Percentiles rank a stretch among this genome's conserved stretches.
Evolutionary conservation across 2,797 vertebrate species (phyloP).

Genomic region (Sternarchorhynchus goeldii): DNA sequence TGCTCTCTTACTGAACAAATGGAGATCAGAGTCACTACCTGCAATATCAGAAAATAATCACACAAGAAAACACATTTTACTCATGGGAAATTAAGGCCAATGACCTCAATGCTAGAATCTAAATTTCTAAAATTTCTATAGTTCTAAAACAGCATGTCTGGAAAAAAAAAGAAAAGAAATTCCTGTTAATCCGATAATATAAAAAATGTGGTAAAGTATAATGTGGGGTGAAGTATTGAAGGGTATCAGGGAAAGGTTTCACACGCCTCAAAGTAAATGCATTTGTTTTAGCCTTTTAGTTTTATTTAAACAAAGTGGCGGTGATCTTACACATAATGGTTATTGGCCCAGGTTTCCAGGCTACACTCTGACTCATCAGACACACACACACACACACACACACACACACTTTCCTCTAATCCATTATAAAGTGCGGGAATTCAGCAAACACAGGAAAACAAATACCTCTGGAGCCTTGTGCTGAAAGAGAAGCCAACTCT

Average conservation of each 20-base stretch:
- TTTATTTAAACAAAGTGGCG: neutral
- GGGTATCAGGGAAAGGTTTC: neutral
- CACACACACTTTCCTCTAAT: constrained; percentile 63
- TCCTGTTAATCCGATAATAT: too few species aligned
- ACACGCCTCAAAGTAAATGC: neutral
- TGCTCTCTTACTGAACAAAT: too few species aligned
- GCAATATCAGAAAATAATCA: too few species aligned
- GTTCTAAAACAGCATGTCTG: too few species aligned
- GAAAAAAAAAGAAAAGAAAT: too few species aligned
- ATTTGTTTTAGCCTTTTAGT: neutral
- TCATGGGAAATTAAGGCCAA: too few species aligned
- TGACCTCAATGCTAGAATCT: too few species aligned
- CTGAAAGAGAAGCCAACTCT: constrained; percentile 73
- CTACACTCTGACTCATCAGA: constrained; percentile 39
- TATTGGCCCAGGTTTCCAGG: constrained; percentile 6
- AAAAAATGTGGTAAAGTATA: too few species aligned
- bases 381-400: constrained; percentile 23
- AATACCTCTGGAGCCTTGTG: constrained; percentile 68
- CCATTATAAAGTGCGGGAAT: constrained; percentile 71
- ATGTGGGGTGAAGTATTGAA: too few species aligned
- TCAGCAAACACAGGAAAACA: constrained; percentile 60
- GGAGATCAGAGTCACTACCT: too few species aligned
- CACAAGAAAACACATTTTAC: too few species aligned
- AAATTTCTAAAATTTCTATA: too few species aligned
- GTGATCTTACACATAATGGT: constrained; percentile 5